Percentiles rank a stretch among this genome's conserved stretches.
Evolutionary conservation across 1,140 invertebrate species (phyloP).

Genomic region (Caerostris darwini): DNA sequence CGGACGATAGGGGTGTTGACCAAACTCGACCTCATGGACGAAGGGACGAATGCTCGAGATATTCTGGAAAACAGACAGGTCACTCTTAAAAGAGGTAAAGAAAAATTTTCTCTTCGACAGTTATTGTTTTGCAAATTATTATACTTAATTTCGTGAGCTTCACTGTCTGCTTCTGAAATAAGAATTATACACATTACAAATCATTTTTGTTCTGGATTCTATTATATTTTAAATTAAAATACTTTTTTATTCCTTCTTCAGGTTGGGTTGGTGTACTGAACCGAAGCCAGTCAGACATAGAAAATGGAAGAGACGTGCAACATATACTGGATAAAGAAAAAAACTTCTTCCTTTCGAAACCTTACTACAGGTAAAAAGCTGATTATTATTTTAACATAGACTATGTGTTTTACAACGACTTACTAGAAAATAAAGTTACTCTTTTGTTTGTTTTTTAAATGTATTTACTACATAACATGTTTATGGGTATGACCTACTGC

Average conservation of each 20-base stretch:
- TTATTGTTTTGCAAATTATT: no score
- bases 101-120: neutral
- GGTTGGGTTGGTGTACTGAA: slow-evolving; percentile 84
- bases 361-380: slow-evolving; percentile 38
- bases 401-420: no score
- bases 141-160: no score
- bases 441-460: neutral
- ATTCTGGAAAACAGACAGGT: slow-evolving; percentile 79
- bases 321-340: slow-evolving; percentile 83
- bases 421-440: neutral
- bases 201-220: no score
- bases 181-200: no score
- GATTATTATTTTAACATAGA: no score
- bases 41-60: slow-evolving; percentile 79
- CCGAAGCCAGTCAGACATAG: slow-evolving; percentile 84
- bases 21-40: slow-evolving; percentile 80
- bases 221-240: no score
- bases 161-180: no score
- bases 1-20: slow-evolving; percentile 80
- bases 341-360: slow-evolving; percentile 82
- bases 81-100: slow-evolving; percentile 76
- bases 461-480: no score
- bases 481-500: no score
- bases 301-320: slow-evolving; percentile 84
- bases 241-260: neutral